These are phyloP conservation scores for Dromiciops gliroides DNA, from an alignment of 2,113 vertebrate genomes.

Conservation along the genomic window DNA sequence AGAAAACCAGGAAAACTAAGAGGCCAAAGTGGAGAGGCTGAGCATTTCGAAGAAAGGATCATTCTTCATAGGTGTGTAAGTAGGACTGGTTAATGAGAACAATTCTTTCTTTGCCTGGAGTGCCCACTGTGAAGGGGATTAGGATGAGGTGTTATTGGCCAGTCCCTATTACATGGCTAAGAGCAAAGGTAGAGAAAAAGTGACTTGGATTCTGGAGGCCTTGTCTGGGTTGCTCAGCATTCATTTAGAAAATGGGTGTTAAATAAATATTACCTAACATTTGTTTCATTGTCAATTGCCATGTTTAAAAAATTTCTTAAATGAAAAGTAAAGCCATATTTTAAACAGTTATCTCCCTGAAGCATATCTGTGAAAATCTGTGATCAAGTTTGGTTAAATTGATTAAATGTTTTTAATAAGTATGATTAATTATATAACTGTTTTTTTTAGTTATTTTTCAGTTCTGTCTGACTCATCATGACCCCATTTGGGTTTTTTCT, in stretches of 20 bases:
- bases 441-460: not conserved
- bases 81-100: not conserved
- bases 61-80: not conserved
- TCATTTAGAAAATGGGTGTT: not conserved
- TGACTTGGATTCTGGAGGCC: not conserved
- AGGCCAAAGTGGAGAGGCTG: not conserved
- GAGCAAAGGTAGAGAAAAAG: not conserved
- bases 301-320: not conserved
- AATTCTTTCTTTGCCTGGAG: not conserved
- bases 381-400: not conserved
- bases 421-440: not conserved
- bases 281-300: rapidly evolving
- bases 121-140: not conserved
- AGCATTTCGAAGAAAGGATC: not conserved
- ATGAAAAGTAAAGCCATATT: not conserved
- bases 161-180: not conserved
- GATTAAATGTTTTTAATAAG: not conserved
- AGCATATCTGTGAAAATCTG: not conserved
- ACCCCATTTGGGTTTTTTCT: not conserved
- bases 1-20: not conserved
- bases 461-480: not conserved
- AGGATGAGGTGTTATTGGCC: not conserved
- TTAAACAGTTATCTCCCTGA: not conserved
- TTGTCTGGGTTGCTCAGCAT: not conserved
- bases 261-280: not conserved